Base-by-base conservation (phyloP, 2,113 vertebrate genomes). In the Raja brachyura region DNA sequence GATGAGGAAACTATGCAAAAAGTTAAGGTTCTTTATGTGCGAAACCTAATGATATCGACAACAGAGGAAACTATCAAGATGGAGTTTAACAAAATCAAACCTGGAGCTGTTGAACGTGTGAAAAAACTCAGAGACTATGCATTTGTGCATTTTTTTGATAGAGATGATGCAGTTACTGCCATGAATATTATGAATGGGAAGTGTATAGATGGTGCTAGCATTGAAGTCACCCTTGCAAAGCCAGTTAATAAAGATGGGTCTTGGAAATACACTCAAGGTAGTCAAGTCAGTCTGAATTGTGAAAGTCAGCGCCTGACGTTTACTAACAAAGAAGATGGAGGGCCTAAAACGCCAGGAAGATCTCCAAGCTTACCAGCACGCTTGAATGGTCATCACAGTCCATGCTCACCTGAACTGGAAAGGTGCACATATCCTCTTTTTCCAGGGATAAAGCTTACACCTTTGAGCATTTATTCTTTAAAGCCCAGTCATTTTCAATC, bases 51-150 rank as follows among this genome's bases (percentile, higher is more conserved):
- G 98, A 95, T 97, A 28, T 96, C 96, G 93, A 99, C 98, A 61
- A 96, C 96, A 0, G 98, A 99, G 93, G 98, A 99, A 93, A 97
- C 96, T 1, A 97, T 99, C 76, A 96, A 96, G 93, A 95, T 95
- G 79, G 98, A 98, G 95, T 99, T 99, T 95, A 98, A 97, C 79
- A 95, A 95, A 93, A 97, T 98, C 94, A 98, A 98, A 93, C 97
- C 98, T 6, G 98, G 98, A 93, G 95, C 96, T 2, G 98, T 99
- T 94, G 98, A 99, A 94, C 97, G 98, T 22, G 98, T 99, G 0
- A 99, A 99, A 95, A 99, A 99, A 95, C 95, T 99, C 93, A 96
- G 96, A 13, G 98, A 99, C 95, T 99, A 99, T 94, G 98, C 98
- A 93, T 99, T 99, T 95, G 95, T 99, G 94, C 98, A 99, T 95